phyloP scores from a whole-genome alignment of 1,140 invertebrate species.

The Atta colombica region DNA sequence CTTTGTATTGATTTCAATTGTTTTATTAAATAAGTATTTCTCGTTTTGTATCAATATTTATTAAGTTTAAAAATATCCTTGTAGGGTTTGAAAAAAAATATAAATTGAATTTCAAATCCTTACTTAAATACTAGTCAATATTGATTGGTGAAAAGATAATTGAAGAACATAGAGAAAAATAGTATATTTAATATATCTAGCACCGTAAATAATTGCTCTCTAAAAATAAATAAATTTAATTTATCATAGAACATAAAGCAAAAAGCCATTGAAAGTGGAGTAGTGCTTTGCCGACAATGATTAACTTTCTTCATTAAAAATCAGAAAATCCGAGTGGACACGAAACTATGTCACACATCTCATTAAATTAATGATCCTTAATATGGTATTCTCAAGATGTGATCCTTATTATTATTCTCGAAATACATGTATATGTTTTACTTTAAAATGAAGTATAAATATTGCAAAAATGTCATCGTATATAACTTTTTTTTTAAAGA shows the following conservation, averaged over 20 bases:
- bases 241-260: constrained; percentile 14
- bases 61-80: not conserved
- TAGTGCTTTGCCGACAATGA: not conserved
- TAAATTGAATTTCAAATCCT: not conserved
- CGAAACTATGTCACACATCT: not conserved
- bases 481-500: not conserved
- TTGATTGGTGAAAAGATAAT: not conserved
- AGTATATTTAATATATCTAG: not conserved
- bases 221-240: constrained; percentile 16
- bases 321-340: not conserved
- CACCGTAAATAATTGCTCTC: not conserved
- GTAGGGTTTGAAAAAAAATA: not conserved
- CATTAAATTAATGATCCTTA: not conserved
- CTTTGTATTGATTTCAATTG: not conserved
- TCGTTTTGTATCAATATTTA: not conserved
- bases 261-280: not conserved
- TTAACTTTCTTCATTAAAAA: not conserved
- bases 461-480: constrained; percentile 9
- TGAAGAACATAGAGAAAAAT: not conserved
- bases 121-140: not conserved
- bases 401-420: too few species aligned
- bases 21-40: not conserved
- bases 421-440: not conserved
- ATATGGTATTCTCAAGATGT: not conserved
- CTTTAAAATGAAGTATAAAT: not conserved